These are phyloP conservation scores for Neoarius graeffei DNA, from an alignment of 2,113 vertebrate genomes.

Conservation along the genomic window DNA sequence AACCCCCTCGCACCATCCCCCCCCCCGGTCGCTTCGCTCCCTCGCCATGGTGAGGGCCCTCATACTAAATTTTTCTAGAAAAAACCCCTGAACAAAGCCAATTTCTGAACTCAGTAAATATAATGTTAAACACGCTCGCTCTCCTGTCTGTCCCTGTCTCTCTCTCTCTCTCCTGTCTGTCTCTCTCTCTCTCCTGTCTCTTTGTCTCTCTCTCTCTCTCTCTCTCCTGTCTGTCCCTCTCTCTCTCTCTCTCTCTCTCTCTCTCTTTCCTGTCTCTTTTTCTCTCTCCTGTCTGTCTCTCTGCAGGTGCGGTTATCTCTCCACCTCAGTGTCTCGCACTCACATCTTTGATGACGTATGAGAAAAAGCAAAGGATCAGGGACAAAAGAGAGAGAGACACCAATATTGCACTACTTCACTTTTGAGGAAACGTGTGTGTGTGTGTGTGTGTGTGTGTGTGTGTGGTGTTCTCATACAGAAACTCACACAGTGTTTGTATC, in stretches of 20 bases:
- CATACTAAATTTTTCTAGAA: too few relatives aligned
- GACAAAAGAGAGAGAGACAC: neutral
- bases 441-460: neutral
- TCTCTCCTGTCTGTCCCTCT: neutral
- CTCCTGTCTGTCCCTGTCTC: too few relatives aligned
- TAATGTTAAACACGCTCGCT: neutral
- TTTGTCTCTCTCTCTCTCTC: too few relatives aligned
- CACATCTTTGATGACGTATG: neutral
- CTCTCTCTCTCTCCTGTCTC: too few relatives aligned
- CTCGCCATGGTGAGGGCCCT: too few relatives aligned
- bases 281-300: neutral
- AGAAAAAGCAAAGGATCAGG: neutral
- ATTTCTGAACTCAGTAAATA: neutral
- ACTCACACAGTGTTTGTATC: neutral
- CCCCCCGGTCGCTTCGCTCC: too few relatives aligned
- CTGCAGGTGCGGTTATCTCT: slow-evolving; percentile 39
- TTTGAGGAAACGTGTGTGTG: neutral
- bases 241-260: too few relatives aligned
- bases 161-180: too few relatives aligned
- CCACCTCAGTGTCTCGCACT: slow-evolving; percentile 14
- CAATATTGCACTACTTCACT: neutral
- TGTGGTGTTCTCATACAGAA: neutral
- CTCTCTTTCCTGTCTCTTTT: too few relatives aligned
- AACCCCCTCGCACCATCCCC: too few relatives aligned
- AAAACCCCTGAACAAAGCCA: too few relatives aligned